These are phyloP conservation scores for Dolomedes plantarius DNA, from an alignment of 2,888 invertebrate genomes.

Conservation along the genomic window DNA sequence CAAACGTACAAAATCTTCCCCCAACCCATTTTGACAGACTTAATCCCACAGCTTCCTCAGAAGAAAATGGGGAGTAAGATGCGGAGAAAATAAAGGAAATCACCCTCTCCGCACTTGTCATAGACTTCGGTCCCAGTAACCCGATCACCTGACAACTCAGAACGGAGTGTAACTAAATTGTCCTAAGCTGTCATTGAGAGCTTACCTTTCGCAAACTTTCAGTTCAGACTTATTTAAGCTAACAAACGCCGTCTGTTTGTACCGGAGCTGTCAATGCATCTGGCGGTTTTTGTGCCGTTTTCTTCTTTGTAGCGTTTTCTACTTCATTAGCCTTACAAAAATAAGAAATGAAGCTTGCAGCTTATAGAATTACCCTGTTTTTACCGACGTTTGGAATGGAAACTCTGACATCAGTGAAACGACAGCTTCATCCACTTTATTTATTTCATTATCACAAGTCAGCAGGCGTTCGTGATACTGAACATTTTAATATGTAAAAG, in stretches of 20 bases:
- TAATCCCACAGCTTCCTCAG: too few species aligned
- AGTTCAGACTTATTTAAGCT: conserved; percentile 17
- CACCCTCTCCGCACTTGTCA: neutral
- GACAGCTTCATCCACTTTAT: too few species aligned
- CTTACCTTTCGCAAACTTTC: conserved; percentile 8
- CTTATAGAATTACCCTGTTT: neutral
- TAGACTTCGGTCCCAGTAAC: neutral
- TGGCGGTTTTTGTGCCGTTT: neutral
- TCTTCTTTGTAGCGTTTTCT: conserved; percentile 10
- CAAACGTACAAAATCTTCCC: too few species aligned
- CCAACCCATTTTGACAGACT: too few species aligned
- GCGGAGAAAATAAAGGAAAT: neutral
- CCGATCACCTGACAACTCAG: conserved; percentile 5
- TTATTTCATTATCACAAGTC: neutral
- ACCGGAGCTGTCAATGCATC: conserved; percentile 10
- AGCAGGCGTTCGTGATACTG: neutral
- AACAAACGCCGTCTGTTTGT: conserved; percentile 25
- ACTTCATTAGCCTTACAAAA: conserved; percentile 19
- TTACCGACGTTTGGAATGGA: neutral
- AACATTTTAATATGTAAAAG: neutral
- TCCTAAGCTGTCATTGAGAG: conserved; percentile 28
- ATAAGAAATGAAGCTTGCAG: neutral
- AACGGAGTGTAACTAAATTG: conserved; percentile 20
- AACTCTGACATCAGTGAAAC: neutral
- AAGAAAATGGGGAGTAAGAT: neutral